Base-by-base conservation (phyloP, 1,140 invertebrate species). In the Saxidomus purpurata region DNA sequence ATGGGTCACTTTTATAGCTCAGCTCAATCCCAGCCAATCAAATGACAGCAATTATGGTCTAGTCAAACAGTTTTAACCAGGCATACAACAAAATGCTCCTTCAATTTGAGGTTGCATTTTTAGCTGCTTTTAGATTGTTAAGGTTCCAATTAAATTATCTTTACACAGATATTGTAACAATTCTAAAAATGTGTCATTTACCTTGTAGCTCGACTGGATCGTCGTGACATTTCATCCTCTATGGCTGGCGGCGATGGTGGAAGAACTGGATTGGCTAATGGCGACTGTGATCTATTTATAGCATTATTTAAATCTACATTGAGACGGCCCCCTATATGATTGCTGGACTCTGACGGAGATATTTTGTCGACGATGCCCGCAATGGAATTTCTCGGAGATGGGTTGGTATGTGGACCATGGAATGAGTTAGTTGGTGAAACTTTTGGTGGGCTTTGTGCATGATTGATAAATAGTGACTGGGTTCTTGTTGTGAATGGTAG, bases 341-440 rank as follows among this genome's bases (percentile, higher is more conserved):
- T 93, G 81, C 86, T 84, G 9, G 94, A 91, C 19, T 89, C 87
- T 15, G 91, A 85, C 28, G 93, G 92, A 38, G 94, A 94, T 13
- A 94, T 86, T 89, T 94, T 93, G 31, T 92, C 92, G 87, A 94
- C 93, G 34, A 95, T 69, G 36, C 93, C 92, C 89, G 94, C 93
- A 34, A 95, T 69, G 25, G 94, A 93, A 74, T 94, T 94, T 86
- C 94, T 93, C 28, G 93, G 93, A 38, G 93, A 94, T 40, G 93
- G 71, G 92, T 97, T 96, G 87, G 90, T 88, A 55, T 94, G 91
- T 59, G 91, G 76, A 28, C 87, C 69, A 69, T 88, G 91, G 81
- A 93, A 82, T 38, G 91, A 91, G 31, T 92, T 93, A 25, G 92
- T 87, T 17, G 92, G 92, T 28, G 92, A 92, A n/a, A 93, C 84